A percentile compares a stretch with the other conserved stretches of the same genome.
Conservation (phyloP, 37 sponge, comb jelly and placozoan genomes). For the Amphimedon queenslandica region DNA sequence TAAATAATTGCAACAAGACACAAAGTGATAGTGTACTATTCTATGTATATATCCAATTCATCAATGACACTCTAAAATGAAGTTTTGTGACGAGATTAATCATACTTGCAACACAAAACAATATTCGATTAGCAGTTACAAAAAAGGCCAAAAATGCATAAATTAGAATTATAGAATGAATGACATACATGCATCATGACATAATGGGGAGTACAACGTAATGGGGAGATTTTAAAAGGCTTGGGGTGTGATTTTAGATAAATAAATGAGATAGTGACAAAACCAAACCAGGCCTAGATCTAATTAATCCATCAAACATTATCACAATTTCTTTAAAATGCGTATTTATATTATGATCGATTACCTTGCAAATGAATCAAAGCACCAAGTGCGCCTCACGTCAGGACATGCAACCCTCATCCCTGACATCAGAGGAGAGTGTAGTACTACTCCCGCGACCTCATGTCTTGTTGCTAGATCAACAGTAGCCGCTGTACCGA, state of each 20-base stretch:
- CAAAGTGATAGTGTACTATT: too few species aligned
- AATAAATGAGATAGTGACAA: neutral
- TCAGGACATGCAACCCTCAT: slow-evolving; percentile 97
- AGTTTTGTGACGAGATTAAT: neutral
- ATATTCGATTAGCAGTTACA: neutral
- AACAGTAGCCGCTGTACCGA: slow-evolving; percentile 89
- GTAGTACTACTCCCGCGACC: slow-evolving; percentile 88
- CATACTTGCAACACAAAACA: neutral
- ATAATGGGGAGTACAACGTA: too few species aligned
- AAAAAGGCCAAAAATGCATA: neutral
- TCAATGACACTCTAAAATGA: too few species aligned
- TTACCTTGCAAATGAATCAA: slow-evolving; percentile 96
- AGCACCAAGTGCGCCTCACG: slow-evolving; percentile 89
- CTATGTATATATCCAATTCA: too few species aligned
- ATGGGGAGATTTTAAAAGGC: too few species aligned
- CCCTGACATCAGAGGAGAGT: slow-evolving; percentile 94
- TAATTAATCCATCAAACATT: too few species aligned
- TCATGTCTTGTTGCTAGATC: slow-evolving; percentile 84
- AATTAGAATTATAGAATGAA: too few species aligned
- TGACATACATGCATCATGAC: too few species aligned
- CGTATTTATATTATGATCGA: slow-evolving; percentile 7
- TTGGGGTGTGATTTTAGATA: too few species aligned
- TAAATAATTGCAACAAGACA: too few species aligned
- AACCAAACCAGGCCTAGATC: neutral
- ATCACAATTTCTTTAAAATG: too few species aligned